Base-by-base conservation (phyloP, 2,797 vertebrate genomes). In the Basileuterus tristriatus region DNA sequence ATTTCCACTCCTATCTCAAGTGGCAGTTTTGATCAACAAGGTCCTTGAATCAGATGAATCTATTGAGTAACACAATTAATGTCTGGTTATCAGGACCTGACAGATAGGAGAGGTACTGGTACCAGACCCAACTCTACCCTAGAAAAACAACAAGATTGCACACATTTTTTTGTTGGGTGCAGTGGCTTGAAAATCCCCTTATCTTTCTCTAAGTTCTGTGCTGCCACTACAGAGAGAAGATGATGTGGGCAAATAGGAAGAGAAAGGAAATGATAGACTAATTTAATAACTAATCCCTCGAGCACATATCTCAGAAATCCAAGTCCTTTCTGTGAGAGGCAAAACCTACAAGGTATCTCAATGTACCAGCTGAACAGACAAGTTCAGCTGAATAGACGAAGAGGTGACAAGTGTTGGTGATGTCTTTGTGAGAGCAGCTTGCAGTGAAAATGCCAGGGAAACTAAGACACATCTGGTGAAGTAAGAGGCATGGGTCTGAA, bases 11-110 rank as follows among this genome's bases (percentile, higher is more conserved):
- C 32, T 37, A 5, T 20, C 36, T 86, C 74, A 67, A 90, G 69
- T 59, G 26, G 39, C 26, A 58, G 67, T 81, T 91, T 83, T 52
- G 26, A 60, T 91, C 70, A 89, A 65, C 65, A 76, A 71, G 52
- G 34, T 84, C 24, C 81, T 90, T 80, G 74, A 84, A 41, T 89
- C 32, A 56, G 63, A 63, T 49, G 8, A 34, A 30, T 69, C 44
- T 82, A 6, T 46, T 77, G 49, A 85, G 32, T 69, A 76, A 56
- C 6, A 30, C 2, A 2, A 14, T 76, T 70, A 47, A 70, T 59
- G 9, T 62, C 37, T 75, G 46, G 47, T 80, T 78, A 52, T 29
- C 18, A 63, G 46, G 27, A 75, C 18, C 72, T 68, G 32, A 10
- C 76, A 53, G 34, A 65, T 46, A 64, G 65, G 72, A 77, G 60